A percentile compares a stretch with the other conserved stretches of the same genome.
phyloP scores from a whole-genome alignment of 1,140 invertebrate genomes.

The Caerostris darwini region DNA sequence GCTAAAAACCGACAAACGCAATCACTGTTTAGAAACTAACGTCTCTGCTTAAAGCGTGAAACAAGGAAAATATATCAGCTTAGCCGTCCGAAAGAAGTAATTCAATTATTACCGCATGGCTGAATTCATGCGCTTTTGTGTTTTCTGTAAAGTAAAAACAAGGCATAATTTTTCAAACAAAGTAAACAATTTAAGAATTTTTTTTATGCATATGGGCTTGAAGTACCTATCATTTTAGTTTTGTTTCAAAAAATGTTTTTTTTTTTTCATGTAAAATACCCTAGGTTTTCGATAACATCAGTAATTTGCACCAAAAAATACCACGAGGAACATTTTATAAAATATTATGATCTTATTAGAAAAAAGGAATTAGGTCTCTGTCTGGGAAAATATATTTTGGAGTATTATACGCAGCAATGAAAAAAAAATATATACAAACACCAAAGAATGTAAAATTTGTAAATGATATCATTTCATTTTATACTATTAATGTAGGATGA shows the following conservation, averaged over 20 bases:
- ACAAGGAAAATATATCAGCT: constrained; percentile 68
- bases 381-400: no score
- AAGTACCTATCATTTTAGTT: background rate
- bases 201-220: constrained; percentile 39
- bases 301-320: constrained; percentile 20
- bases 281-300: constrained; percentile 50
- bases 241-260: background rate
- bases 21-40: constrained; percentile 62
- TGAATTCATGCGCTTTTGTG: constrained; percentile 52
- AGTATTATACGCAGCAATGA: background rate
- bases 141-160: constrained; percentile 31
- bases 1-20: constrained; percentile 8
- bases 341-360: background rate
- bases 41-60: constrained; percentile 36
- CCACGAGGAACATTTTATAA: constrained; percentile 28
- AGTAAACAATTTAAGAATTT: constrained; percentile 39
- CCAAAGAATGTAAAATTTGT: background rate
- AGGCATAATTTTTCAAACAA: background rate
- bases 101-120: constrained; percentile 62
- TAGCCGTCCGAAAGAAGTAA: constrained; percentile 60
- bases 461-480: no score
- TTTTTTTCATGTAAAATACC: background rate
- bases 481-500: no score
- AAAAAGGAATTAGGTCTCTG: background rate
- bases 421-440: no score